These are phyloP conservation scores for Lasioglossum morio DNA, from an alignment of 2,888 invertebrate genomes.

Conservation along the genomic window DNA sequence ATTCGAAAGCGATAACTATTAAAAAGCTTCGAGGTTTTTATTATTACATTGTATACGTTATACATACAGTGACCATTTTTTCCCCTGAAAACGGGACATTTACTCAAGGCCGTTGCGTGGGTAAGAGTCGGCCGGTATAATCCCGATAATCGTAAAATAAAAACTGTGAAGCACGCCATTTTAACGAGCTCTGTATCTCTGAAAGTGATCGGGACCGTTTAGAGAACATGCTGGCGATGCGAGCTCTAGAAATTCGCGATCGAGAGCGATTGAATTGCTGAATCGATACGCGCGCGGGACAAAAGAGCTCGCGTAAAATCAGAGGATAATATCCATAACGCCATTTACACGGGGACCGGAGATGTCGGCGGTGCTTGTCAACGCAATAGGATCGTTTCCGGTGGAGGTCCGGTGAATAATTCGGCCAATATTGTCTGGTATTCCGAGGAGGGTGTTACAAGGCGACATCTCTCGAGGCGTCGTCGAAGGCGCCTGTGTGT, in stretches of 20 bases:
- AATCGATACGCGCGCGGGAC: neutral
- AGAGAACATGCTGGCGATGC: neutral
- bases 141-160: neutral
- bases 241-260: neutral
- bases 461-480: slow-evolving; percentile 54
- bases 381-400: slow-evolving; percentile 45
- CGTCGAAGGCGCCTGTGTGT: slow-evolving; percentile 42
- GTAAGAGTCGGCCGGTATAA: no score
- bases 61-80: no score
- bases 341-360: slow-evolving; percentile 1
- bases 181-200: neutral
- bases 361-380: slow-evolving; percentile 33
- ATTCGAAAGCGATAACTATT: no score
- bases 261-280: neutral
- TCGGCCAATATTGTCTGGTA: slow-evolving; percentile 63
- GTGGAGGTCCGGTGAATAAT: slow-evolving; percentile 57
- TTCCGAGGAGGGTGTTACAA: slow-evolving; percentile 54
- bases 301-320: slow-evolving; percentile 13
- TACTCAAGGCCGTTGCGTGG: no score
- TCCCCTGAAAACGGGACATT: no score
- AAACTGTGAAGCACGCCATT: neutral
- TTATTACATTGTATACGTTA: no score
- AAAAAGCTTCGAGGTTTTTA: no score
- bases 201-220: neutral
- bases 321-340: slow-evolving; percentile 11